A percentile compares a stretch with the other conserved stretches of the same genome.
These are phyloP conservation scores for Irena cyanogastra DNA, from an alignment of 2,113 vertebrate genomes.

Conservation along the genomic window DNA sequence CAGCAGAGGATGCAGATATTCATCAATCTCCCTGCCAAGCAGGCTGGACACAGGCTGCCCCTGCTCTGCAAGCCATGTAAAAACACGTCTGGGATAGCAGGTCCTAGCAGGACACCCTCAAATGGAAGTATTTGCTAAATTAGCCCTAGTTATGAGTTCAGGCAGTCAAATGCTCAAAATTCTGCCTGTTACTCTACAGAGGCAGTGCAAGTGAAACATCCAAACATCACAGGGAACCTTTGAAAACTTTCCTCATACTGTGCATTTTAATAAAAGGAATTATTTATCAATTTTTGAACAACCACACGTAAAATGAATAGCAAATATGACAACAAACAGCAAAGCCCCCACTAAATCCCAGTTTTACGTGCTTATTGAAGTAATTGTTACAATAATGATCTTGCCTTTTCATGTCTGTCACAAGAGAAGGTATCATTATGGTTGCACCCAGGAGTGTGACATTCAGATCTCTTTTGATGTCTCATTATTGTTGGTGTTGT, in stretches of 20 bases:
- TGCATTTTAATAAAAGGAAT: background rate
- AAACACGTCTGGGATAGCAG: accelerated
- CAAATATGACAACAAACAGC: background rate
- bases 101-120: background rate
- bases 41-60: background rate
- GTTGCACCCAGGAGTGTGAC: conserved; percentile 3
- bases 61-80: background rate
- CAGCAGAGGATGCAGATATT: background rate
- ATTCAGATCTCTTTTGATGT: conserved; percentile 10
- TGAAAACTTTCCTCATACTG: background rate
- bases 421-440: background rate
- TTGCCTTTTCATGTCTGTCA: conserved; percentile 24
- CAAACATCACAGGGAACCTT: background rate
- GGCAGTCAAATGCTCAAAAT: background rate
- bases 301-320: background rate
- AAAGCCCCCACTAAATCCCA: background rate
- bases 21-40: background rate
- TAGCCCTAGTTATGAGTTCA: background rate
- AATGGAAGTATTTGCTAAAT: background rate
- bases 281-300: background rate
- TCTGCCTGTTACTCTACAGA: background rate
- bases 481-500: conserved; percentile 24
- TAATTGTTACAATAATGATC: background rate
- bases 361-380: background rate
- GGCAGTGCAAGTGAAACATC: background rate